Evolutionary conservation across 2,888 invertebrate species (phyloP).

Genomic region (Parascotia fuliginaria): DNA sequence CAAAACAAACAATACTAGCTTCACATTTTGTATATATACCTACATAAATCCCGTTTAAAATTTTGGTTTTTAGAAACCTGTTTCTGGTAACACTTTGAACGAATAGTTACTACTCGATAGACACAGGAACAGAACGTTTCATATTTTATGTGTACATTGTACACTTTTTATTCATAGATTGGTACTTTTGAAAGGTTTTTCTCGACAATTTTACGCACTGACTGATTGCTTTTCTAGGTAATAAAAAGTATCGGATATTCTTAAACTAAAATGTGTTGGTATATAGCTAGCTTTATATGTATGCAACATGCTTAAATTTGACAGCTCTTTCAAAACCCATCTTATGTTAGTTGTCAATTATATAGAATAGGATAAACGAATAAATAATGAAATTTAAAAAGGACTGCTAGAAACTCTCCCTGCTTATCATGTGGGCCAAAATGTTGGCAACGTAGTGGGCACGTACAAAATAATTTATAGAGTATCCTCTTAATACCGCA

Average conservation of each 20-base stretch:
- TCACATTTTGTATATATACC: background rate
- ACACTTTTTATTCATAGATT: background rate
- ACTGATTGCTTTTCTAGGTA: no score
- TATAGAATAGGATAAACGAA: no score
- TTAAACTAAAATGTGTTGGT: no score
- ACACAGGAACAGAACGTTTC: slow-evolving; percentile 1
- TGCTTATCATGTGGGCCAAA: slow-evolving; percentile 18
- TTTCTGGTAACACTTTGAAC: slow-evolving; percentile 23
- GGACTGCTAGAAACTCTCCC: background rate
- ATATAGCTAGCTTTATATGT: no score
- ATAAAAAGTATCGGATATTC: no score
- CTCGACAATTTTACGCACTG: no score
- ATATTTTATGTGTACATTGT: background rate
- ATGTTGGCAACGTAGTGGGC: slow-evolving; percentile 39
- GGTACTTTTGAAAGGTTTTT: background rate
- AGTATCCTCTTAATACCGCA: slow-evolving; percentile 36
- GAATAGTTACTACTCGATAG: slow-evolving; percentile 1
- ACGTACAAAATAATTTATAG: slow-evolving; percentile 45
- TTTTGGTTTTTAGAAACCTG: slow-evolving; percentile 26
- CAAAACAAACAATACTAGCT: background rate
- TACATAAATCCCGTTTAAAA: slow-evolving; percentile 24
- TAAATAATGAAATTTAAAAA: no score
- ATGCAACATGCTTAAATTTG: no score
- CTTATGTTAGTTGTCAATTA: no score
- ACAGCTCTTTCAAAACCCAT: no score